phyloP scores from a whole-genome alignment of 2,797 vertebrate genomes.

The Argya squamiceps region DNA sequence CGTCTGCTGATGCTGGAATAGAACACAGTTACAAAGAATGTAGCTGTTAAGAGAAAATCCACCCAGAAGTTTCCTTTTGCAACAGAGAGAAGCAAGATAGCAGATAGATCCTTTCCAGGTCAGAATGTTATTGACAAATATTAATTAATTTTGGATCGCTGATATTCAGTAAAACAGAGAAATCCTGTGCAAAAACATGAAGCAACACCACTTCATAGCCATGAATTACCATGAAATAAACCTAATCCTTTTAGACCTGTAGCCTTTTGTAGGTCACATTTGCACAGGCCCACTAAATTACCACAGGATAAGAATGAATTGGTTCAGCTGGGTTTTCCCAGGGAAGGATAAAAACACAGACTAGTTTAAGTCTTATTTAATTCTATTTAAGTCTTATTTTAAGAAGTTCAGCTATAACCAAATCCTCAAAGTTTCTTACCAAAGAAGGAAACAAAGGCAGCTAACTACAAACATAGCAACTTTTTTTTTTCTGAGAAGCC shows the following conservation, averaged over 20 bases:
- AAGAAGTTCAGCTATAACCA: neutral
- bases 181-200: neutral
- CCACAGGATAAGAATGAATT: neutral
- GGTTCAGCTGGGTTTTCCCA: neutral
- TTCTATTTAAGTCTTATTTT: neutral
- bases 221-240: neutral
- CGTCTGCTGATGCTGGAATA: neutral
- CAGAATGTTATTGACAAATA: neutral
- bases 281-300: neutral
- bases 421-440: neutral
- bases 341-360: neutral
- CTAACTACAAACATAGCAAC: neutral
- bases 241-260: neutral
- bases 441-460: neutral
- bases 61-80: neutral
- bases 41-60: neutral
- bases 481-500: neutral
- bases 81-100: neutral
- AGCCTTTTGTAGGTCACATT: neutral
- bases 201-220: neutral
- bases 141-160: neutral
- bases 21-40: neutral
- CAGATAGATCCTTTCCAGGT: neutral
- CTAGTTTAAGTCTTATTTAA: neutral
- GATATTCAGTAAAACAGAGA: neutral